These are phyloP conservation scores for Chloroceryle aenea DNA, from an alignment of 2,113 vertebrate genomes.

Conservation along the genomic window DNA sequence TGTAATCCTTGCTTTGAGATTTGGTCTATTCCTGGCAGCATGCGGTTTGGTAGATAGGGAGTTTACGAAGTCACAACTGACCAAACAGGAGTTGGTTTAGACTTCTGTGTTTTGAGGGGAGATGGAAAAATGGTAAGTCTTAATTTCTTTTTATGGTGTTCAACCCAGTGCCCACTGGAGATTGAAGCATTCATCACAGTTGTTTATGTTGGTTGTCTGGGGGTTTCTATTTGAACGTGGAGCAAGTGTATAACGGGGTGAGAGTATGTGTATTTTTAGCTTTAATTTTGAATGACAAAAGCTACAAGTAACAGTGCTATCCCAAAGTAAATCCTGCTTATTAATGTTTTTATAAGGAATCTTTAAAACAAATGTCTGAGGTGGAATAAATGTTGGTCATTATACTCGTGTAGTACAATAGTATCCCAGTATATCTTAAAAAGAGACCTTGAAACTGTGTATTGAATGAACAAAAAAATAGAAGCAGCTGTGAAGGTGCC, in stretches of 20 bases:
- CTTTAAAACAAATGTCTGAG: neutral
- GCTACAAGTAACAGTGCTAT: neutral
- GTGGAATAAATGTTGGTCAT: neutral
- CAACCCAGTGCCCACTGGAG: slow-evolving; percentile 18
- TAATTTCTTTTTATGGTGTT: slow-evolving; percentile 50
- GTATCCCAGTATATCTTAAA: neutral
- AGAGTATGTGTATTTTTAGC: neutral
- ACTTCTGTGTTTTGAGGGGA: slow-evolving; percentile 23
- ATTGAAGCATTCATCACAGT: slow-evolving; percentile 31
- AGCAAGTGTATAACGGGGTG: neutral
- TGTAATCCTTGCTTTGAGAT: slow-evolving; percentile 20
- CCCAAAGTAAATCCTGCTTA: neutral
- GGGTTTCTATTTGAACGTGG: slow-evolving; percentile 27
- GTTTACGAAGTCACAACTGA: slow-evolving; percentile 6
- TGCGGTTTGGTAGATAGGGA: slow-evolving; percentile 39
- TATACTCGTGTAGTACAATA: neutral
- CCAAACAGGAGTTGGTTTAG: slow-evolving; percentile 31
- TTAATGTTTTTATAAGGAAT: neutral
- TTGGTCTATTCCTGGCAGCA: neutral
- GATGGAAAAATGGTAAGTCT: slow-evolving; percentile 42
- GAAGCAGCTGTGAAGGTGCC: neutral
- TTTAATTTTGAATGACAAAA: slow-evolving; percentile 8
- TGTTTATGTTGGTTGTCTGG: slow-evolving; percentile 49
- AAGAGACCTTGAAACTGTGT: too few relatives aligned
- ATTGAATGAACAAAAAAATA: neutral